Base-by-base conservation (phyloP, 1,140 invertebrate species). In the Leptopilina clavipes region DNA sequence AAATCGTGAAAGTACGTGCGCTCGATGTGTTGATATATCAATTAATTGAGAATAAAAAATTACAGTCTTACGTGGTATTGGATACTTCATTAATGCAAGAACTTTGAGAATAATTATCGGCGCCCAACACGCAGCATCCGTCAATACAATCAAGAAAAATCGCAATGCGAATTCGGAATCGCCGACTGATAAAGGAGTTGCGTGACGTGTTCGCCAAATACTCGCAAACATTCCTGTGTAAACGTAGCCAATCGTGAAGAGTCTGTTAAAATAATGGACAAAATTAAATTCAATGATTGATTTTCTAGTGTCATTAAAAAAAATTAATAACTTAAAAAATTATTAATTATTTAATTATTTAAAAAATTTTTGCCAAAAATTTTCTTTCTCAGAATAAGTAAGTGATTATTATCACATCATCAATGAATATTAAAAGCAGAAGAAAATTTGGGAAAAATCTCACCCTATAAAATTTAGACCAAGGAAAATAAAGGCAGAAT, bases 121-220 rank as follows among this genome's bases (percentile, higher is more conserved):
- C 8, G 92, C 90, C 95, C 95, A 96, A 83, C 95, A 96, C 22
- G 93, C 84, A n/a, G 92, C 92, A 85, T 96, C 93, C 0, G 94
- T 94, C 17, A 95, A 85, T 1, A 96, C 94, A 73, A 96, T 95
- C 77, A 95, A 92, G 79, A 95, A 95, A 85, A 95, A 95, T 75
- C 95, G 90, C 11, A 94, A 86, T 1, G 93, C 94, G 82, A 96
- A 93, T 84, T 94, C 93, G 37, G 91, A 93, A 88, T 94, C 94
- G 45, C 91, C 89, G 40, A 92, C 89, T 25, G 91, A 92, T 48
- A 95, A 83, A 37, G 93, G 89, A 65, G 93, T 93, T 70, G 92
- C 91, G 80, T 92, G 88, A 75, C 93, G 88, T 17, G 93, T 93
- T 81, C 91, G 89, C 86, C 91, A 92, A 81, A 95, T 93, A 74